A percentile compares a stretch with the other conserved stretches of the same genome.
Evolutionary conservation across 2,797 vertebrate genomes (phyloP).

Genomic region (Bucorvus abyssinicus): DNA sequence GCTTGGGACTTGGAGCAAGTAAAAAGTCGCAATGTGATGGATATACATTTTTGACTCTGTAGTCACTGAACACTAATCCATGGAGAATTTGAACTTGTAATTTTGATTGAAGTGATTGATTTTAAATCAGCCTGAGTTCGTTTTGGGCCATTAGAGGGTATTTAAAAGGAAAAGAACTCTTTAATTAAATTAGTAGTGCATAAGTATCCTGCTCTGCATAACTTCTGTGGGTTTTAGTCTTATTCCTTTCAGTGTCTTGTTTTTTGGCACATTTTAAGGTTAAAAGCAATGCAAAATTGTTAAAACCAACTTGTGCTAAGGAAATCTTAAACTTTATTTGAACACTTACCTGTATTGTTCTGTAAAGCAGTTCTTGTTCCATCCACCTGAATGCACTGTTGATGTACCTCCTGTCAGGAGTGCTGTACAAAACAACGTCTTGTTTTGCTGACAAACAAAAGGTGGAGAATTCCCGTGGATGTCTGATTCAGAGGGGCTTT

Average conservation of each 20-base stretch:
- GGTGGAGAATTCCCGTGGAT: neutral
- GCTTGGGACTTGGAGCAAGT: neutral
- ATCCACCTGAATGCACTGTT: neutral
- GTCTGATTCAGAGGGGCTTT: neutral
- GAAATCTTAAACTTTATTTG: neutral
- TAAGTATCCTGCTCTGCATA: slow-evolving; percentile 26
- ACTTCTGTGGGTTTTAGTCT: neutral
- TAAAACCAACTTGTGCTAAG: neutral
- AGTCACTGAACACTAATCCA: neutral
- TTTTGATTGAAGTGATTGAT: slow-evolving; percentile 68
- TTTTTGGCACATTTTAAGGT: neutral
- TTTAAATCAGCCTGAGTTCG: slow-evolving; percentile 46
- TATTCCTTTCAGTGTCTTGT: neutral
- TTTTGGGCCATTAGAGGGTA: slow-evolving; percentile 65
- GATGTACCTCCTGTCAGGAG: neutral
- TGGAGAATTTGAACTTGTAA: slow-evolving; percentile 35
- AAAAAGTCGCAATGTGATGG: neutral
- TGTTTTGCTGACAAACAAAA: neutral
- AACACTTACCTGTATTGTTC: neutral
- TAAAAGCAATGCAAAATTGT: neutral
- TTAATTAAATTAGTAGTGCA: slow-evolving; percentile 54
- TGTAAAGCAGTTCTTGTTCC: neutral
- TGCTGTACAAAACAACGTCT: neutral
- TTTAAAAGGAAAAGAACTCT: slow-evolving; percentile 62
- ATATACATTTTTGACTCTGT: slow-evolving; percentile 24